phyloP scores from a whole-genome alignment of 2,888 invertebrate species.

The Pachycephus smyrnensis region DNA sequence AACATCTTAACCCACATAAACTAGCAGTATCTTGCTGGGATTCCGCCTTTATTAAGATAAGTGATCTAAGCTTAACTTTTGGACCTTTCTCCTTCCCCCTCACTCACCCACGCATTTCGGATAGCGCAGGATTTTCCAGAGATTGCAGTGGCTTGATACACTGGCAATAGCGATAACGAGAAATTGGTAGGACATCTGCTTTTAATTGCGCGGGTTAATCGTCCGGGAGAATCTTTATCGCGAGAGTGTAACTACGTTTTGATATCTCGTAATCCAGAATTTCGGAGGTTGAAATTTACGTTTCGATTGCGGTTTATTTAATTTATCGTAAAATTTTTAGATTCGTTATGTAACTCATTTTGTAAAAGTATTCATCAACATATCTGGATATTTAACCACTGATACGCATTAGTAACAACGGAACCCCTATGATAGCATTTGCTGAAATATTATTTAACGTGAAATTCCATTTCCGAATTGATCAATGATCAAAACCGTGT shows the following conservation, averaged over 20 bases:
- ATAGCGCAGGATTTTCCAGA: not conserved
- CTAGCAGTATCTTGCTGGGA: slow-evolving; percentile 15
- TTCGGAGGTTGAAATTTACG: not conserved
- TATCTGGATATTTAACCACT: no score
- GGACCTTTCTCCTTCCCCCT: not conserved
- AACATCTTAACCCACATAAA: slow-evolving; percentile 19
- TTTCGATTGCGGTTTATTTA: not conserved
- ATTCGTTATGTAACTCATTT: not conserved
- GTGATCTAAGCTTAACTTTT: slow-evolving; percentile 5
- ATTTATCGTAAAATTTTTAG: not conserved
- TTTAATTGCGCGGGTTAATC: not conserved
- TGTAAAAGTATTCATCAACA: not conserved
- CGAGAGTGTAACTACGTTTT: not conserved
- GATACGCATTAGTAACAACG: not conserved
- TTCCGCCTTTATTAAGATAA: slow-evolving; percentile 14
- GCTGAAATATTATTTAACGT: not conserved
- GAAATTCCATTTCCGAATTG: not conserved
- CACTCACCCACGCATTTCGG: not conserved
- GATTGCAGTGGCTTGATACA: not conserved
- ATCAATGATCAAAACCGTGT: not conserved
- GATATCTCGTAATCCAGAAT: not conserved
- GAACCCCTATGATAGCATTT: not conserved
- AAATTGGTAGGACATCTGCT: not conserved
- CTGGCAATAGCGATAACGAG: not conserved
- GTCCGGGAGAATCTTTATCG: not conserved